Percentiles rank a stretch among this genome's conserved stretches.
phyloP scores from a whole-genome alignment of 2,888 invertebrate genomes.

The Tetanocera ferruginea region DNA sequence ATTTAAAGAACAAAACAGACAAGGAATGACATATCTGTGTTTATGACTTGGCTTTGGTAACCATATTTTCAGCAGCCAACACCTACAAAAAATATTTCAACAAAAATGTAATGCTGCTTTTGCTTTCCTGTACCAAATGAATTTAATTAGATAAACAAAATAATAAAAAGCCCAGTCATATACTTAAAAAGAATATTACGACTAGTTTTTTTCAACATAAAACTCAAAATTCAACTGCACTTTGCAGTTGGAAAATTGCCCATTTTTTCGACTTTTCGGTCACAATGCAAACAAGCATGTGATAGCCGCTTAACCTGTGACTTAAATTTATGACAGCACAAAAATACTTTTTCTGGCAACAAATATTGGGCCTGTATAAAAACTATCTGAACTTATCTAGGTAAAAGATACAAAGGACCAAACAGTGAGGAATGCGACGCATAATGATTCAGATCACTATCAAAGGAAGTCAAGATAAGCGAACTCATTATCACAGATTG shows the following conservation, averaged over 20 bases:
- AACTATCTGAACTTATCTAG: not conserved
- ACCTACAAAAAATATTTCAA: too few relatives aligned
- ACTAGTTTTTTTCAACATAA: not conserved
- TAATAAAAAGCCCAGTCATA: too few relatives aligned
- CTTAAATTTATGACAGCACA: not conserved
- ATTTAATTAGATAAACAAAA: too few relatives aligned
- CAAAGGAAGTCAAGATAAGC: slow-evolving; percentile 56
- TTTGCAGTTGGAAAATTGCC: slow-evolving; percentile 29
- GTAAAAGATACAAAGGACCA: slow-evolving; percentile 1
- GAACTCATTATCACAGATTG: slow-evolving; percentile 65
- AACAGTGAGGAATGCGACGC: not conserved
- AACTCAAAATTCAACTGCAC: not conserved
- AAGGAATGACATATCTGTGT: too few relatives aligned
- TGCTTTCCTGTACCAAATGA: too few relatives aligned
- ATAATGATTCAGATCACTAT: slow-evolving; percentile 39
- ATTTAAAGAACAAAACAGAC: too few relatives aligned
- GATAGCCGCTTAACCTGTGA: slow-evolving; percentile 4
- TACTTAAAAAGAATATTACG: not conserved
- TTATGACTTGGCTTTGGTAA: too few relatives aligned
- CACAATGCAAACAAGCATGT: not conserved
- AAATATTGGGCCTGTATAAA: not conserved
- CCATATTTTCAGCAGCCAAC: too few relatives aligned
- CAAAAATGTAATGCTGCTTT: too few relatives aligned
- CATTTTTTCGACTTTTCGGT: slow-evolving; percentile 4
- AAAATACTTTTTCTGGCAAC: not conserved